Conservation (phyloP, 2,888 invertebrate genomes). For the Muscina levida region DNA sequence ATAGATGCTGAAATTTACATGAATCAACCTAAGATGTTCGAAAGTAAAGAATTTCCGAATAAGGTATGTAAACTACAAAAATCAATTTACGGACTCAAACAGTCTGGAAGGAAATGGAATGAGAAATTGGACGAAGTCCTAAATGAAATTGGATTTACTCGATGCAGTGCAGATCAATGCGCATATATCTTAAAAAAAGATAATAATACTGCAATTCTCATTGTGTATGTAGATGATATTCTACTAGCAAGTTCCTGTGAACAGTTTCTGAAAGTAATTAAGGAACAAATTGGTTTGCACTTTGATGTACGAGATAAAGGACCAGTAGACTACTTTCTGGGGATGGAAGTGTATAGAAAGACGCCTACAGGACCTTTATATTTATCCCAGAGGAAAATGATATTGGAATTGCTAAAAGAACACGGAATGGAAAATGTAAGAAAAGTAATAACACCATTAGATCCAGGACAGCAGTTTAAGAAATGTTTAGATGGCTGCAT, state of each 20-base stretch:
- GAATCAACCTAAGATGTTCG: too few species aligned
- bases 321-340: too few species aligned
- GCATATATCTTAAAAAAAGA: constrained; percentile 25
- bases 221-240: background rate
- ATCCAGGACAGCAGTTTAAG: background rate
- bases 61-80: too few species aligned
- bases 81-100: constrained; percentile 67
- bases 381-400: background rate
- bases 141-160: constrained; percentile 56
- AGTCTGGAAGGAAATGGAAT: constrained; percentile 68
- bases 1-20: too few species aligned
- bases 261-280: background rate
- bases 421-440: background rate
- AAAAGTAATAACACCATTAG: background rate
- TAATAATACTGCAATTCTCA: too few species aligned
- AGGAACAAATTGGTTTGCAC: background rate
- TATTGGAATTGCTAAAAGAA: background rate
- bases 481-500: constrained; percentile 50
- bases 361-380: background rate
- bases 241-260: background rate
- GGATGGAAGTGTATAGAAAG: background rate
- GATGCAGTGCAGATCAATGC: constrained; percentile 54
- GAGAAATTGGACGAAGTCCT: constrained; percentile 56
- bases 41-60: too few species aligned
- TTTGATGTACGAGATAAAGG: constrained; percentile 1